Percentiles rank a stretch among this genome's conserved stretches.
phyloP scores from a whole-genome alignment of 1,140 invertebrate genomes.

The Danaus melanippus region DNA sequence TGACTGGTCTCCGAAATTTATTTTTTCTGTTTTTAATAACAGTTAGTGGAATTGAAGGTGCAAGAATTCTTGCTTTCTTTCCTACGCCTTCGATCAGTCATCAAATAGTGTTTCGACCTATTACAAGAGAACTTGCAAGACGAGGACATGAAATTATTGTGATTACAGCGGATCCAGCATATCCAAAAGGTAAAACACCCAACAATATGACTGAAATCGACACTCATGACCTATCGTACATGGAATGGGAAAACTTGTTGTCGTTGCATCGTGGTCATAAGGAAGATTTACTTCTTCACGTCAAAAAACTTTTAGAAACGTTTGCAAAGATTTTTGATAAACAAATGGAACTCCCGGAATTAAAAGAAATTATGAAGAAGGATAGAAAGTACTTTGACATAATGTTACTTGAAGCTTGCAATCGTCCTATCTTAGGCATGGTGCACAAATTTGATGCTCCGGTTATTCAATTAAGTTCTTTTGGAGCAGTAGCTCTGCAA shows the following conservation, averaged over 20 bases:
- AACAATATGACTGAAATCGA: constrained; percentile 40
- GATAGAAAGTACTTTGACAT: constrained; percentile 41
- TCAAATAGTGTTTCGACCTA: constrained; percentile 53
- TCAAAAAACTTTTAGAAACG: constrained; percentile 17
- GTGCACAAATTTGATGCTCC: constrained; percentile 52
- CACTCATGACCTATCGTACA: constrained; percentile 32
- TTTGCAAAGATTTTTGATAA: constrained; percentile 24
- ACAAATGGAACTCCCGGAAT: constrained; percentile 33
- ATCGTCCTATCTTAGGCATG: constrained; percentile 32
- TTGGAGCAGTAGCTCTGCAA: constrained; percentile 22
- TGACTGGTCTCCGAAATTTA: constrained; percentile 6
- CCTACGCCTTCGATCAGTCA: constrained; percentile 64
- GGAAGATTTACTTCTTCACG: constrained; percentile 15
- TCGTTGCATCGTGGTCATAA: constrained; percentile 7
- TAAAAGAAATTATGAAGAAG: constrained; percentile 35
- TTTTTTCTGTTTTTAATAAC: constrained; percentile 2
- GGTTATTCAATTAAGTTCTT: constrained; percentile 51
- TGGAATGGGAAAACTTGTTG: constrained; percentile 23
- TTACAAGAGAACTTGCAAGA: constrained; percentile 45
- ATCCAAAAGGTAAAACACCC: constrained; percentile 27
- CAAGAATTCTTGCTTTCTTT: constrained; percentile 62
- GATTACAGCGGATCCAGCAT: constrained; percentile 32
- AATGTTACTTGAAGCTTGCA: constrained; percentile 38
- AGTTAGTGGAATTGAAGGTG: constrained; percentile 8
- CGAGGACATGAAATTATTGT: constrained; percentile 63